phyloP scores from a whole-genome alignment of 1,140 invertebrate species.

The Dendroctonus valens region DNA sequence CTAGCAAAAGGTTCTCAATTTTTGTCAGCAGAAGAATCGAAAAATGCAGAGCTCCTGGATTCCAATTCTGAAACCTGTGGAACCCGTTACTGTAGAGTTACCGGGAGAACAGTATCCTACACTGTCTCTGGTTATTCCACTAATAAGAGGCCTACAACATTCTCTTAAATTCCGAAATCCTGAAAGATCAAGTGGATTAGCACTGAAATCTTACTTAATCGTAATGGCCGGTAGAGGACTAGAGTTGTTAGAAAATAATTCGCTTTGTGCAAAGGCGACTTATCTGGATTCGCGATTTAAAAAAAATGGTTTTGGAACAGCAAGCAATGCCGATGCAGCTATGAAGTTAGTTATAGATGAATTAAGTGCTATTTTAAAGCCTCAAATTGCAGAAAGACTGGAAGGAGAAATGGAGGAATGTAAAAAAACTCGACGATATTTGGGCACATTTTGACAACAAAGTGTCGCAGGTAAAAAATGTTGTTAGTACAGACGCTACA shows the following conservation, averaged over 20 bases:
- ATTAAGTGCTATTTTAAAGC: too few species aligned
- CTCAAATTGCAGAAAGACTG: too few species aligned
- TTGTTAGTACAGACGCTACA: too few species aligned
- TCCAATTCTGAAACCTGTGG: conserved; percentile 20
- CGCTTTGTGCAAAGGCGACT: neutral
- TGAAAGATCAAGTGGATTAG: neutral
- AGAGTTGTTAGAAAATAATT: neutral
- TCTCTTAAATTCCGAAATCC: conserved; percentile 25
- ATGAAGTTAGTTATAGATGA: too few species aligned
- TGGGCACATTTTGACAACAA: too few species aligned
- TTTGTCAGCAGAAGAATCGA: conserved; percentile 27
- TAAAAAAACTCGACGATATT: too few species aligned
- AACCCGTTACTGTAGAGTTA: conserved; percentile 27
- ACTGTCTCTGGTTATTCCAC: conserved; percentile 41
- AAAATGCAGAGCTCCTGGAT: conserved; percentile 10
- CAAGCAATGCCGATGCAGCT: too few species aligned
- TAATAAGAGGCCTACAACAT: conserved; percentile 41
- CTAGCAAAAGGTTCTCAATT: conserved; percentile 25
- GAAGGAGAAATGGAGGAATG: too few species aligned
- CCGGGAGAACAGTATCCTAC: conserved; percentile 43
- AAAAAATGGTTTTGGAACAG: too few species aligned
- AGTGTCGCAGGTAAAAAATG: too few species aligned
- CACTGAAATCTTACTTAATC: neutral
- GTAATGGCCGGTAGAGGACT: neutral
- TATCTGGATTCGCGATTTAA: too few species aligned